Evolutionary conservation across 2,113 vertebrate species (phyloP), one percentile per base, ranked within the genome.

Genomic region (Sterna hirundo): DNA sequence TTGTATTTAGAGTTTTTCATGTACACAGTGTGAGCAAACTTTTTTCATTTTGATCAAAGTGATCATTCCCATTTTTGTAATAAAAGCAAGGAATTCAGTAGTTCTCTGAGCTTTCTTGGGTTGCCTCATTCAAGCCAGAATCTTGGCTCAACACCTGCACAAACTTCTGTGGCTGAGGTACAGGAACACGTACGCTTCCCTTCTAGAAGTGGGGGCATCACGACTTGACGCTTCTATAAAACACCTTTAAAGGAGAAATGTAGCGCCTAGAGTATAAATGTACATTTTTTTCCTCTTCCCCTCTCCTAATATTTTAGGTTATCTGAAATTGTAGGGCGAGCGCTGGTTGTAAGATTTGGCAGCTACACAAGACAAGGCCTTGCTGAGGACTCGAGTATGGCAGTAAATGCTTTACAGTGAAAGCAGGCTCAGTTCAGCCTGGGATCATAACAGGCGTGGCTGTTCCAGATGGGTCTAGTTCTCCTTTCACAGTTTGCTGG

Each of bases 31-130:
- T 97, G 97, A 98, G 88, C 94, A 95, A 88, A 95, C 93, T 95
- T 97, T 93, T 92, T 95, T 97, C 97, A 97, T 98, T 98, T 98
- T 98, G 98, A 98, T 98, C 97, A 96, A 98, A 98, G 95, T 97
- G 98, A 98, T 97, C 97, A 95, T 97, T 97, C 96, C 95, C 97
- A 87, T 94, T 98, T 98, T 98, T 98, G 81, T 98, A 98, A 98
- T 98, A 98, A 98, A 98, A 98, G 52, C 96, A 34, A 98, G 97
- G 97, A 97, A 94, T 96, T 91, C 49, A 65, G 18, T 64, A 95
- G 81, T 89, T 64, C 96, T 96, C 93, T 72, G 96, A 87, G 62
- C 86, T 75, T 79, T 89, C 86, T 93, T 96, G 90, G 60, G 3
- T 64, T 58, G 42, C 70, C 65, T 93, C 4, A 1, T 7, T 71